These are phyloP conservation scores for Falco columbarius DNA, from an alignment of 2,797 vertebrate genomes.

Conservation along the genomic window DNA sequence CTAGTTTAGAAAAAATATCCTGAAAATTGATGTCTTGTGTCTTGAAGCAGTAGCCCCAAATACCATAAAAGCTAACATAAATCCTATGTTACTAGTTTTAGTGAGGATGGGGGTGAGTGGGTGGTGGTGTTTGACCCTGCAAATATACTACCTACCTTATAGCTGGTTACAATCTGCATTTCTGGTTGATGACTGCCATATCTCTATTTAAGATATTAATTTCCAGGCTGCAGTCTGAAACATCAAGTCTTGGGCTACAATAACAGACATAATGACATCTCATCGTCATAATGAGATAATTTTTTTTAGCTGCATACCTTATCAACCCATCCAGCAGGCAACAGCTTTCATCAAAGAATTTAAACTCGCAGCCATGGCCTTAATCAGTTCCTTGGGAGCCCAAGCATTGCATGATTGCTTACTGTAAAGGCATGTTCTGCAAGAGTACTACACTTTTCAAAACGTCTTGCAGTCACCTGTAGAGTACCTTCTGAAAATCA, in stretches of 20 bases:
- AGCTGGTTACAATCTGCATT: background rate
- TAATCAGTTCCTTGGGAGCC: background rate
- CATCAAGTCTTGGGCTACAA: background rate
- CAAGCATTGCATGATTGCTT: background rate
- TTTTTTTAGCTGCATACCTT: background rate
- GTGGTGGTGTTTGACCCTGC: background rate
- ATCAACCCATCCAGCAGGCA: background rate
- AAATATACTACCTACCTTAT: background rate
- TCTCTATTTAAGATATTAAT: background rate
- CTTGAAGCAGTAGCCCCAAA: background rate
- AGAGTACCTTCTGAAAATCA: background rate
- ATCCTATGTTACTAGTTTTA: background rate
- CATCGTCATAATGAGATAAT: background rate
- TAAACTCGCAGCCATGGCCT: background rate
- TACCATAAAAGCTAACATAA: background rate
- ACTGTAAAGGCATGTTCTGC: background rate
- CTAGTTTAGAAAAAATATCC: background rate
- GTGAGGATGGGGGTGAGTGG: fast-evolving
- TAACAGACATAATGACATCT: background rate
- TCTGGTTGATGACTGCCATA: background rate
- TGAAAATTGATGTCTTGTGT: background rate
- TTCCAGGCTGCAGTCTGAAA: background rate
- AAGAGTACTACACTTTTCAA: background rate
- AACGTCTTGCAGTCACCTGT: background rate
- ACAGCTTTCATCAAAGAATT: background rate